A percentile compares a stretch with the other conserved stretches of the same genome.
These are phyloP conservation scores for Daubentonia madagascariensis DNA, from an alignment of 2,113 vertebrate species.

Conservation along the genomic window DNA sequence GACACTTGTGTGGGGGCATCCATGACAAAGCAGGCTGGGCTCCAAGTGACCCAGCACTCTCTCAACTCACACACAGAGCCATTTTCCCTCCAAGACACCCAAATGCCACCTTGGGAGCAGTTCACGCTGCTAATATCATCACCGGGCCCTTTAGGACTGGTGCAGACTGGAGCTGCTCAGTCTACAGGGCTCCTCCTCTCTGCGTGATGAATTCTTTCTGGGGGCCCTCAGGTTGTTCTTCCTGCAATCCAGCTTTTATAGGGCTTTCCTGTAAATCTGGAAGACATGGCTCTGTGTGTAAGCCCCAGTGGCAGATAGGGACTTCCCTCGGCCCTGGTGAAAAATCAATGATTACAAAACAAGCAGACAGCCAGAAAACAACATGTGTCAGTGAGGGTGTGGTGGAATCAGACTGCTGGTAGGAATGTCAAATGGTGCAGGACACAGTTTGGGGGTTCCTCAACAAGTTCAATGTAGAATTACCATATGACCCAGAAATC, in stretches of 20 bases:
- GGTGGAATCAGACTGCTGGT: neutral
- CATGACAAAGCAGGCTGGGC: neutral
- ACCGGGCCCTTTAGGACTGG: neutral
- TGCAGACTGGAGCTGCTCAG: too few relatives aligned
- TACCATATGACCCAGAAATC: neutral
- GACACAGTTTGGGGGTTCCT: neutral
- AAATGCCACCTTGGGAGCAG: neutral
- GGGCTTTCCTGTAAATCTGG: neutral
- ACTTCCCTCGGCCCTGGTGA: neutral
- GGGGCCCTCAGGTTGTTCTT: neutral
- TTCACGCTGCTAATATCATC: neutral
- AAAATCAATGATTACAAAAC: neutral
- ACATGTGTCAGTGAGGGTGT: neutral
- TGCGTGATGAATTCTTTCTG: neutral
- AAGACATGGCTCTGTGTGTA: neutral
- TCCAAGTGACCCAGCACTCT: neutral
- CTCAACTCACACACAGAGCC: neutral
- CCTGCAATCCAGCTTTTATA: neutral
- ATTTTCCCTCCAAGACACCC: neutral
- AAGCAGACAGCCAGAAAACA: neutral
- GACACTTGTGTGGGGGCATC: neutral
- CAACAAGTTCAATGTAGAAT: neutral
- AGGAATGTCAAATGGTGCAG: neutral
- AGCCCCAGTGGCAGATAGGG: neutral
- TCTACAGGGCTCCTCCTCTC: too few relatives aligned